Evolutionary conservation across 2,797 vertebrate species (phyloP), one percentile per base, ranked within the genome.

Genomic region (Smutsia temminckii): DNA sequence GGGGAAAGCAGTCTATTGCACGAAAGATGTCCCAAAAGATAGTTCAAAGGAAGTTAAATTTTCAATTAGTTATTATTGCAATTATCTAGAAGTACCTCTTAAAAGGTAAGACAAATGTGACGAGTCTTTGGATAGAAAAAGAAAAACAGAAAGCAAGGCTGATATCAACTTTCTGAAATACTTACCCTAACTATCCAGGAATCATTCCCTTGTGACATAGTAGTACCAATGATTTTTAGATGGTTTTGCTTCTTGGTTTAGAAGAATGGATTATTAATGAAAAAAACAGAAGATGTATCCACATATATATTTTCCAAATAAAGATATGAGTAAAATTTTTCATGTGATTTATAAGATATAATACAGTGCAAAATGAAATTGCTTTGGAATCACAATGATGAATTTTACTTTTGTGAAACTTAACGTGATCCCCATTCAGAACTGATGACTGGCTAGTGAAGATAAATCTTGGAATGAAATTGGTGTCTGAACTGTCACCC

Each of bases 281-380:
- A 86, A 91, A 74, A 89, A 17, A 40, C 42, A 74, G 85, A 90
- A 69, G 16, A 95, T 71, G 18, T 53, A 85, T 40, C 12, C n/a
- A 79, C 2, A 21, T 10, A 77, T 40, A 75, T 13, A 89, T 83
- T 89, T 83, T 49, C 86, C 29, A 78, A 63, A 68, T 49, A 92
- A 87, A 53, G 9, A 74, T 2, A 21, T 7, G 23, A 13, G 1
- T 68, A 63, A 79, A n/a, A 25, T 59, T 49, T 64, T 64, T 34
- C 51, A 86, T 34, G 23, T 40, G n/a, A 77, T 88, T 80, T 92
- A 5, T 66, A 72, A 96, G 88, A 79, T 71, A 1, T 81, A 83
- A 59, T 94, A 87, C 32, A 89, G 16, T 40, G 29, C 16, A 95
- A 96, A 94, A 66, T 71, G n/a, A 89, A 88, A 77, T 71, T 75